phyloP scores from a whole-genome alignment of 2,113 vertebrate species.

The Mesoclemmys tuberculata region DNA sequence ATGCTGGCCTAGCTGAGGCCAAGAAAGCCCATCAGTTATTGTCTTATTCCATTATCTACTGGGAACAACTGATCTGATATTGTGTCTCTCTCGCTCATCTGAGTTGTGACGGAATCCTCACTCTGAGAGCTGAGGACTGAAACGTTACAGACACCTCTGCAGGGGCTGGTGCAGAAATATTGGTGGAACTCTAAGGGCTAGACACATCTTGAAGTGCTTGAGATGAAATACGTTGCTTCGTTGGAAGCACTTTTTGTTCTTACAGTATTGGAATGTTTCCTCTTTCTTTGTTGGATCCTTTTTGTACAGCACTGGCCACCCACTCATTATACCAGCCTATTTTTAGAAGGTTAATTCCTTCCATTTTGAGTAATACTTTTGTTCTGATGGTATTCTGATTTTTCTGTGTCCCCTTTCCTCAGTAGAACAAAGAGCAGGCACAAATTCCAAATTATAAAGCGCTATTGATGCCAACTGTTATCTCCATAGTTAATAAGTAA shows the following conservation, averaged over 20 bases:
- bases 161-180: not conserved
- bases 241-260: not conserved
- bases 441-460: not conserved
- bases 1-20: not conserved
- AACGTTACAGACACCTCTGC: not conserved
- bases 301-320: not conserved
- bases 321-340: not conserved
- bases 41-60: not conserved
- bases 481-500: not conserved
- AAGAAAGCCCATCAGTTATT: not conserved
- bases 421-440: not conserved
- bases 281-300: not conserved
- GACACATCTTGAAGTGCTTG: not conserved
- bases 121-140: not conserved
- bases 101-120: not conserved
- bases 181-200: not conserved
- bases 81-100: not conserved
- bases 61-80: not conserved
- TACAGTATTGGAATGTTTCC: not conserved
- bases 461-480: not conserved
- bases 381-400: not conserved
- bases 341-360: not conserved
- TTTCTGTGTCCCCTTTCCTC: rapidly evolving
- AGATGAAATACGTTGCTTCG: not conserved
- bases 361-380: not conserved